Conservation (phyloP, 2,888 invertebrate species). For the Cataglyphis livida region DNA sequence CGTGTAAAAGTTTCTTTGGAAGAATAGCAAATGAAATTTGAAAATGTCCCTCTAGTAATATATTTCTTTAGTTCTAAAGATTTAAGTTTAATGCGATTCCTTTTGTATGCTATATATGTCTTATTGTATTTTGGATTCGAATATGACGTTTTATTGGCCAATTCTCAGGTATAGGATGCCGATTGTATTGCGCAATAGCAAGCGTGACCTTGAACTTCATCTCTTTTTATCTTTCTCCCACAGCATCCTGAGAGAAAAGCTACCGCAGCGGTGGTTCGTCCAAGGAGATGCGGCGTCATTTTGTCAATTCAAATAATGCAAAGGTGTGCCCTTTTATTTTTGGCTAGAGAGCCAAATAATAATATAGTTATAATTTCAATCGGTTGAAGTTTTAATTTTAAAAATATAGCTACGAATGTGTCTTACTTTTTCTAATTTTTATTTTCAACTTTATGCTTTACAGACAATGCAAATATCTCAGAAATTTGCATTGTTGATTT, state of each 20-base stretch:
- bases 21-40: neutral
- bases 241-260: constrained; percentile 37
- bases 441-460: neutral
- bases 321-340: neutral
- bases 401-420: neutral
- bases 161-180: constrained; percentile 24
- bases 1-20: neutral
- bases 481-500: neutral
- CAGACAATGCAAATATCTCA: neutral
- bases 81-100: neutral
- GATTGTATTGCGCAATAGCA: constrained; percentile 45
- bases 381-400: neutral
- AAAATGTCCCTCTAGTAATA: neutral
- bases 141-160: constrained; percentile 8
- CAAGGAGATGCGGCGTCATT: neutral
- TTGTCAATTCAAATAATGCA: neutral
- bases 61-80: neutral
- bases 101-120: neutral
- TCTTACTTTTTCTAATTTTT: neutral
- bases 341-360: neutral
- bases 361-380: neutral
- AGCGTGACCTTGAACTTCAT: constrained; percentile 53
- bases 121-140: neutral
- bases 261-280: constrained; percentile 12
- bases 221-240: constrained; percentile 41